A percentile compares a stretch with the other conserved stretches of the same genome.
Evolutionary conservation across 2,797 vertebrate species (phyloP).

Genomic region (Oreortyx pictus): DNA sequence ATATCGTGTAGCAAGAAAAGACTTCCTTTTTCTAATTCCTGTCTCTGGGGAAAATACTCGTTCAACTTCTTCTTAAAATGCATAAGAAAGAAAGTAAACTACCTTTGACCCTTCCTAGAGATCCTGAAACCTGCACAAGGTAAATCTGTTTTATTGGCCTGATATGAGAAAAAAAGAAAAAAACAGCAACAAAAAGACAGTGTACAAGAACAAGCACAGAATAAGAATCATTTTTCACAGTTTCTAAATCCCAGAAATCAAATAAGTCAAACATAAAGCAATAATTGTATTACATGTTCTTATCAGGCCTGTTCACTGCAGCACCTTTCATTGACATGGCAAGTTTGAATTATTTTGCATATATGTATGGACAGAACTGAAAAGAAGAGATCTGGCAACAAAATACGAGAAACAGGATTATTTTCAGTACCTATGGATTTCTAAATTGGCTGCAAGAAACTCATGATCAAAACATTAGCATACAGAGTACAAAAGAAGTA

Average conservation of each 20-base stretch:
- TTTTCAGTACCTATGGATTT: not conserved
- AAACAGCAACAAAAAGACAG: too few relatives aligned
- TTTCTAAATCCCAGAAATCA: not conserved
- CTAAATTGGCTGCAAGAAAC: not conserved
- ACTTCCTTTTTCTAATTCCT: not conserved
- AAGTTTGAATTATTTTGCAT: not conserved
- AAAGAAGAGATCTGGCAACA: not conserved
- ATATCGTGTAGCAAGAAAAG: not conserved
- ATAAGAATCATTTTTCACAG: not conserved
- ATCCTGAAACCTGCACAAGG: not conserved
- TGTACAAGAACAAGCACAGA: not conserved
- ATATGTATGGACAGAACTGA: not conserved
- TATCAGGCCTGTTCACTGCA: not conserved
- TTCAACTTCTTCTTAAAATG: not conserved
- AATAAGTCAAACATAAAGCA: too few relatives aligned
- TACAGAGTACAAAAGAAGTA: not conserved
- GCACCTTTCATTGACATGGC: too few relatives aligned
- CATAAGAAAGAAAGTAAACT: not conserved
- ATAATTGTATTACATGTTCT: not conserved
- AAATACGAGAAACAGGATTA: accelerated
- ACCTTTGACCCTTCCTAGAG: not conserved
- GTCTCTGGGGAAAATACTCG: not conserved
- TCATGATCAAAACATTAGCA: not conserved
- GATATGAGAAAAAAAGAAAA: not conserved
- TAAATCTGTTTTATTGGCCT: not conserved